A percentile compares a stretch with the other conserved stretches of the same genome.
phyloP scores from a whole-genome alignment of 2,888 invertebrate genomes.

The Phrixothrix hirtus region DNA sequence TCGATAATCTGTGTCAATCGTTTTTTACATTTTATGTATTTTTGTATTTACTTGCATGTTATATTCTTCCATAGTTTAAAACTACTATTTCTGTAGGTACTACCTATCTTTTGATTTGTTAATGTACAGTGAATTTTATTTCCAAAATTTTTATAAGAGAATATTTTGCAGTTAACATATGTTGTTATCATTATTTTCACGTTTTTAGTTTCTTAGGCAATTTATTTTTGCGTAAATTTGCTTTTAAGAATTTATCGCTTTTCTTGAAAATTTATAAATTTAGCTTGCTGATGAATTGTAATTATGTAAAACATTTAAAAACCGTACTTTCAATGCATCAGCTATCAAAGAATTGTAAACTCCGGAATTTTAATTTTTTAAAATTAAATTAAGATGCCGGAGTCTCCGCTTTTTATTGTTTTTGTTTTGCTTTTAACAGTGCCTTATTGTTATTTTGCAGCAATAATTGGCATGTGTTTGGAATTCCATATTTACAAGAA shows the following conservation, averaged over 20 bases:
- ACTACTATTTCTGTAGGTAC: too few species aligned
- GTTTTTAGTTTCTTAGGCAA: conserved; percentile 53
- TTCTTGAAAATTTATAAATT: too few species aligned
- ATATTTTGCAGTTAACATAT: neutral
- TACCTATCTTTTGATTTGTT: too few species aligned
- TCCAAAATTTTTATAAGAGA: too few species aligned
- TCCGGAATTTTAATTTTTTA: too few species aligned
- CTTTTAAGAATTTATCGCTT: conserved; percentile 47
- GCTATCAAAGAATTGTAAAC: too few species aligned
- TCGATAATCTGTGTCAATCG: conserved; percentile 18
- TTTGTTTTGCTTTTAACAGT: conserved; percentile 39
- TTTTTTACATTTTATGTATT: conserved; percentile 47
- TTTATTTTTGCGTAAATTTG: conserved; percentile 54
- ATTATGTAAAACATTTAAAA: too few species aligned
- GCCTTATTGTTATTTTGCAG: conserved; percentile 46
- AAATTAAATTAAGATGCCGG: too few species aligned
- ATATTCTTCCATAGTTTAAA: conserved; percentile 39
- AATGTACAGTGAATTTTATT: too few species aligned
- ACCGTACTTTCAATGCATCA: too few species aligned
- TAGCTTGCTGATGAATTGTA: too few species aligned
- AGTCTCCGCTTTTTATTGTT: conserved; percentile 18
- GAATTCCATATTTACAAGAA: conserved; percentile 12
- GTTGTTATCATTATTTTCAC: neutral
- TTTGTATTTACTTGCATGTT: conserved; percentile 46
- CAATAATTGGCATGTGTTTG: conserved; percentile 48